Base-by-base conservation (phyloP, 2,888 invertebrate genomes). In the Plebejus argus region DNA sequence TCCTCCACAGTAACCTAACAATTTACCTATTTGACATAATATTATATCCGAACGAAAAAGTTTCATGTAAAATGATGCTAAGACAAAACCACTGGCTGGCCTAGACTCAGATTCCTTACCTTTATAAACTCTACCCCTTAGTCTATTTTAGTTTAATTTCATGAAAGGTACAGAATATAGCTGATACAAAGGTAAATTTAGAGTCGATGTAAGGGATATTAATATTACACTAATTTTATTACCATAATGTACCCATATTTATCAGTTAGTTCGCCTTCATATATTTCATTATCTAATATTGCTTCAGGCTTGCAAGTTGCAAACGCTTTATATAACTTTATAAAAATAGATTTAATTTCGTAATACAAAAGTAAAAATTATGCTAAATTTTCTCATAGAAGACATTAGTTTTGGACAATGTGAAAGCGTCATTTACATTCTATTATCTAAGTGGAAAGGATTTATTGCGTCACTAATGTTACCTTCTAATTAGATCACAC, bases 381-480 rank as follows among this genome's bases (percentile, higher is more conserved):
- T 66, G 28, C 66, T 23, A 28, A 28, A 66, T 35, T 28, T 66
- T 66, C 28, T 28, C 28, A 66, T 28, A 66, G 28, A 61, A 61
- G 23, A 61, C 23, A 61, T 23, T 61, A 61, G 61, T 61, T 66
- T 66, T 66, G 15, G 66, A 28, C 66, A 66, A 33, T 33, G 66
- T 66, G 66, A 66, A 66, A 66, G 66, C 33, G 28, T 28, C 15
- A 66, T 66, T 66, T 66, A 66, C 66, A 66, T 66, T 66, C 28
- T 61, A 23, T 61, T 66, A 33, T 28, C 66, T 66, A 66, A 66
- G 66, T 66, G 66, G 66, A 66, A 66, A 33, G 66, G 66, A 33
- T 66, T 66, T 28, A 33, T 66, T 66, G 6, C 66, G 33, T 66
- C 66, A 66, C 3, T 61, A 61, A n/a, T 61, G 61, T 33, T 66